These are phyloP conservation scores for Conopomorpha cramerella DNA, from an alignment of 1,140 invertebrate genomes.

Conservation along the genomic window DNA sequence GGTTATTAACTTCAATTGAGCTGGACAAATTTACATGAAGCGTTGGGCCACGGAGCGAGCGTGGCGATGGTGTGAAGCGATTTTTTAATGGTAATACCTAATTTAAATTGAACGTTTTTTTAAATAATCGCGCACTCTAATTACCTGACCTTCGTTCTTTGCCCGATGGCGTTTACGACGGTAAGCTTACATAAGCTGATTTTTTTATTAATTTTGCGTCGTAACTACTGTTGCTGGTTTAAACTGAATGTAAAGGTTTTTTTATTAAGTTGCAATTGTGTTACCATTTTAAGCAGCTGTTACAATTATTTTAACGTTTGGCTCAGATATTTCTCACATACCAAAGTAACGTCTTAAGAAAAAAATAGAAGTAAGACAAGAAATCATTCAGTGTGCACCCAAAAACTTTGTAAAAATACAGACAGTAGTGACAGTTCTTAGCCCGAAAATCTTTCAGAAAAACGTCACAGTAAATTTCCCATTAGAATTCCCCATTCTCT, in stretches of 20 bases:
- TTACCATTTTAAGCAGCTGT: too few species aligned
- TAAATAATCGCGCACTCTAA: not conserved
- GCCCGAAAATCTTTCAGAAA: not conserved
- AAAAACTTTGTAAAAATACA: too few species aligned
- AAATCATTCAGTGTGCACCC: too few species aligned
- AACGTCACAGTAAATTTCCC: too few species aligned
- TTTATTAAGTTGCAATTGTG: too few species aligned
- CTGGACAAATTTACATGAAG: conserved; percentile 55
- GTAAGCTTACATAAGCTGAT: not conserved
- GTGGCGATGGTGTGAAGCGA: not conserved
- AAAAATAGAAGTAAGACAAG: too few species aligned
- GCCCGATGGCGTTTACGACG: not conserved
- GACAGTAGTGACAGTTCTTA: not conserved
- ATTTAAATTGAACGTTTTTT: not conserved
- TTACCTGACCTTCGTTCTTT: not conserved
- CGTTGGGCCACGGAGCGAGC: conserved; percentile 17
- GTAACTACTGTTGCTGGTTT: too few species aligned
- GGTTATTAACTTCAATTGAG: conserved; percentile 60
- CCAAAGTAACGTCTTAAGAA: too few species aligned
- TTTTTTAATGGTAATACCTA: not conserved
- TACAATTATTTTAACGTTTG: too few species aligned
- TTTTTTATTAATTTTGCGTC: not conserved
- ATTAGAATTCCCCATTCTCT: not conserved
- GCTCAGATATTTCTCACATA: too few species aligned
- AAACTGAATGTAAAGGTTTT: too few species aligned